A percentile compares a stretch with the other conserved stretches of the same genome.
phyloP scores from a whole-genome alignment of 2,797 vertebrate species.

The Phrynocephalus forsythii region DNA sequence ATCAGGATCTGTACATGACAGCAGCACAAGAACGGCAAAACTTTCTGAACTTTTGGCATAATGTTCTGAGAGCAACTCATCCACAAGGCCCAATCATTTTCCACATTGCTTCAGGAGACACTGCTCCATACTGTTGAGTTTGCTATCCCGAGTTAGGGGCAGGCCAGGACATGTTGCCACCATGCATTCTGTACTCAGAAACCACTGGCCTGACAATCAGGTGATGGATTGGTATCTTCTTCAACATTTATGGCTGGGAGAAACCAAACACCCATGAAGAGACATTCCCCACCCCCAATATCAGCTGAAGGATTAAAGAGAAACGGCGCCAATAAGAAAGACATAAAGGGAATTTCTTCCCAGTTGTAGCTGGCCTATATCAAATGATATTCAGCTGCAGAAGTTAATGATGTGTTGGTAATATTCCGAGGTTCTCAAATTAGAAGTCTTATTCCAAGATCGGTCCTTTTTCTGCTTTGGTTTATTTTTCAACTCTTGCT shows the following conservation, averaged over 20 bases:
- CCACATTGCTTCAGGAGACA: background rate
- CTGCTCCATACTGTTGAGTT: background rate
- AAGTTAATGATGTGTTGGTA: too few species aligned
- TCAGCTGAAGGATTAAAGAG: too few species aligned
- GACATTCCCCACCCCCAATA: too few species aligned
- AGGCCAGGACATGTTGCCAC: background rate
- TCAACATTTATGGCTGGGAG: background rate
- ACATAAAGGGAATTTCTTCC: too few species aligned
- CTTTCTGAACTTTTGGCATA: conserved; percentile 1
- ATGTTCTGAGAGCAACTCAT: background rate
- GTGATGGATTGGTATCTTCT: background rate
- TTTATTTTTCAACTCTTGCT: background rate
- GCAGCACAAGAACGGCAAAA: background rate
- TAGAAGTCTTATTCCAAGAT: too few species aligned
- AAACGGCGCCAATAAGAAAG: too few species aligned
- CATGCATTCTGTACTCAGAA: background rate
- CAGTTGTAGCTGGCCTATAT: too few species aligned
- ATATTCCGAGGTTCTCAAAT: too few species aligned
- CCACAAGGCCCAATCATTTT: background rate
- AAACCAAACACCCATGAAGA: background rate
- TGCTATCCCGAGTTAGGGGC: background rate
- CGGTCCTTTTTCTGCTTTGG: background rate
- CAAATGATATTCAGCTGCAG: too few species aligned
- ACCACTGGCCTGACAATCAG: background rate
- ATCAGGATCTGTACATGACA: conserved; percentile 22